Base-by-base conservation (phyloP, 1,140 invertebrate genomes). In the Heliconius melpomene region DNA sequence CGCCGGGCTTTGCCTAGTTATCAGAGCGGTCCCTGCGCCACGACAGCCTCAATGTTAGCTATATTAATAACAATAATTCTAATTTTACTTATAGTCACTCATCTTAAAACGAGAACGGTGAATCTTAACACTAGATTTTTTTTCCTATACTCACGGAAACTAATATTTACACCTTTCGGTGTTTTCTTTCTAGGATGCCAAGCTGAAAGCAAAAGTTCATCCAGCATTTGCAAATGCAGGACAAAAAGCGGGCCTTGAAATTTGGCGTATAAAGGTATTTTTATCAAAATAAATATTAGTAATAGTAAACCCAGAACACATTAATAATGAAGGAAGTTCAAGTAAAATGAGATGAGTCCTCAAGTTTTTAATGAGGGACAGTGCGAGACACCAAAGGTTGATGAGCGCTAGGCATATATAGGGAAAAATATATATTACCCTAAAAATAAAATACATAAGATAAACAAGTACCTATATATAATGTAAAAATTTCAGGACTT, bases 241-340 rank as follows among this genome's bases (percentile, higher is more conserved):
- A 7, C 93, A 94, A 75, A 87, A 93, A 54, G 95, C 96, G 8
- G 96, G 96, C 2, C 83, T 97, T 0, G 95, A 97, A 86, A 95
- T 97, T 52, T 97, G 96, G 96, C 95, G 96, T 84, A 96, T 97
- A 66, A 95, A 97, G 95, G 96, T 97, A 89, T 94, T 90, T 7
- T 20, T 40, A 13, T 72, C 3, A 16, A 46, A 46, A 46, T 46
- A 46, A 46, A 3, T 46, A 46, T 46, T 46, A 46, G 13, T 46
- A 46, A 46, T 5, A 13, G 40, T 46, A 13, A 46, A 3, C 3
- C 40, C 3, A 3, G 40, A 46, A 46, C 11, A 13, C 40, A 13
- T 3, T 13, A 13, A 40, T 13, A 13, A 0, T 40, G 11, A 0
- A 40, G 11, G 0, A 3, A 40, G 11, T 13, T 40, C 11, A 40